Conservation (phyloP, 2,113 vertebrate genomes). For the Ptyas mucosa region DNA sequence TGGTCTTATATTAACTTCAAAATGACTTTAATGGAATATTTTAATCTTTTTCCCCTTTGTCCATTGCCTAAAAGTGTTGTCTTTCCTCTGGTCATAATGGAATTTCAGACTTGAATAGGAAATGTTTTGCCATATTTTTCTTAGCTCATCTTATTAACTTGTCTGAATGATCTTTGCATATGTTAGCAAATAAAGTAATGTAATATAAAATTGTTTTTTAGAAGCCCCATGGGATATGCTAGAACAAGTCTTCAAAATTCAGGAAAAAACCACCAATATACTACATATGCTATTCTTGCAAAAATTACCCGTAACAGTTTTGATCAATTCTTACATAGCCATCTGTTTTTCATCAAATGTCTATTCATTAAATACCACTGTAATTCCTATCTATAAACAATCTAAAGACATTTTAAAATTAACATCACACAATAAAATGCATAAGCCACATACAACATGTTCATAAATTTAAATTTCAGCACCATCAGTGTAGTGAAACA, state of each 20-base stretch:
- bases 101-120: not conserved
- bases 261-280: not conserved
- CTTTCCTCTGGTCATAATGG: not conserved
- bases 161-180: not conserved
- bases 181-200: not conserved
- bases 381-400: not conserved
- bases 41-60: not conserved
- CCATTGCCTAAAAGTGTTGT: not conserved
- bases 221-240: not conserved
- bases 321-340: not conserved
- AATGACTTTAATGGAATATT: not conserved
- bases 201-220: not conserved
- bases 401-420: not conserved
- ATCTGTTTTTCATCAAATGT: not conserved
- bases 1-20: not conserved
- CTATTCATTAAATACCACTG: not conserved
- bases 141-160: not conserved
- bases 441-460: not conserved
- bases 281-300: not conserved
- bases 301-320: not conserved
- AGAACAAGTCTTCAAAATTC: not conserved
- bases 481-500: not conserved
- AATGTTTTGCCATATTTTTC: not conserved
- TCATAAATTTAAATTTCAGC: not conserved
- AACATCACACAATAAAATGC: not conserved